Percentiles rank a stretch among this genome's conserved stretches.
These are phyloP conservation scores for Blastobasis adustella DNA, from an alignment of 2,888 invertebrate species.

Conservation along the genomic window DNA sequence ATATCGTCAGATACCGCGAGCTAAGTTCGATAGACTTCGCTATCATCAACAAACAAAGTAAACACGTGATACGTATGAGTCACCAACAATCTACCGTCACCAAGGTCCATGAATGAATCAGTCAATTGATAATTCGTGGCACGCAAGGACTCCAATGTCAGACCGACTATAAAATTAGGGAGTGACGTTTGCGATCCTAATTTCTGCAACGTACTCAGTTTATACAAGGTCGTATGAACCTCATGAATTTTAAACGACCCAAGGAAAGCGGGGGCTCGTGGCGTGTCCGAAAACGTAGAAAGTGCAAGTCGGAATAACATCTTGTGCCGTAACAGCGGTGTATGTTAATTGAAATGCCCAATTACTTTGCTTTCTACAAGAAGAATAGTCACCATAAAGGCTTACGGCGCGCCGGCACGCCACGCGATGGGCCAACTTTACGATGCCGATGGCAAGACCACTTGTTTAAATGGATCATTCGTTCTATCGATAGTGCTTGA, in stretches of 20 bases:
- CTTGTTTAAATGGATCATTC: no score
- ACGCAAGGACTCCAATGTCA: slow-evolving; percentile 31
- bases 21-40: no score
- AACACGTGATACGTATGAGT: no score
- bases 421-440: slow-evolving; percentile 14
- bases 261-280: slow-evolving; percentile 43
- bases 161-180: slow-evolving; percentile 6
- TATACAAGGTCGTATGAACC: slow-evolving; percentile 27
- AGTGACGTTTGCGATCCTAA: no score
- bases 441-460: no score
- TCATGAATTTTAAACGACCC: slow-evolving; percentile 37
- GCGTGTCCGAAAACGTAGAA: slow-evolving; percentile 53
- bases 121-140: slow-evolving; percentile 40
- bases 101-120: slow-evolving; percentile 37
- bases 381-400: slow-evolving; percentile 35
- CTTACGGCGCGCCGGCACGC: slow-evolving; percentile 38
- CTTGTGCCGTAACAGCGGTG: slow-evolving; percentile 41
- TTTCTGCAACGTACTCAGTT: no score
- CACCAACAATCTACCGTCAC: slow-evolving; percentile 16
- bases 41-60: no score
- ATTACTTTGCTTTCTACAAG: slow-evolving; percentile 39
- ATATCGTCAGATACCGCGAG: no score
- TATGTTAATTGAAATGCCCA: slow-evolving; percentile 58
- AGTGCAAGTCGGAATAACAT: slow-evolving; percentile 56
- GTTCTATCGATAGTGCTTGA: no score